These are phyloP conservation scores for Coregonus clupeaformis DNA, from an alignment of 2,113 vertebrate species.

Conservation along the genomic window DNA sequence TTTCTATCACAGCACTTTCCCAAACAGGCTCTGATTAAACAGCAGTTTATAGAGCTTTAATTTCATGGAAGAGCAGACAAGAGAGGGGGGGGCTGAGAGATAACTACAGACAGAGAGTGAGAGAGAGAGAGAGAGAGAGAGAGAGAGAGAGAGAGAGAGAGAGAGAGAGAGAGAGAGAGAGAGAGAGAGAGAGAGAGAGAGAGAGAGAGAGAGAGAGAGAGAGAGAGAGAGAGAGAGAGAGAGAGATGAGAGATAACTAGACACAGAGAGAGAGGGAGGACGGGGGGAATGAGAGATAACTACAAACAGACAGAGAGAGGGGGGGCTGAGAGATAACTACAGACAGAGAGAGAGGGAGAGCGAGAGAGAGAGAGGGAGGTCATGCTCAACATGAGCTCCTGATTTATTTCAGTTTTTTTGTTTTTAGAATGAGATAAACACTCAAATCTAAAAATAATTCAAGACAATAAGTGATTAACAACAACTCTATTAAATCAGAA, in stretches of 20 bases:
- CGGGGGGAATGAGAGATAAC: not conserved
- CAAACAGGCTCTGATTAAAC: conserved; percentile 73
- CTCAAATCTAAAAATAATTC: too few relatives aligned
- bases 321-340: not conserved
- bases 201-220: not conserved
- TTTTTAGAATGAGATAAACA: too few relatives aligned
- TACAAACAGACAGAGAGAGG: too few relatives aligned
- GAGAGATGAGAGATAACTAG: too few relatives aligned
- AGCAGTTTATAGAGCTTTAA: conserved; percentile 75
- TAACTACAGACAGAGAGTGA: not conserved
- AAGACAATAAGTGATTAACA: too few relatives aligned
- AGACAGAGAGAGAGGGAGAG: not conserved
- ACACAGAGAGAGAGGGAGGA: not conserved
- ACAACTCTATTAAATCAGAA: too few relatives aligned
- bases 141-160: not conserved
- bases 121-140: not conserved
- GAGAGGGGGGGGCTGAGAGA: not conserved
- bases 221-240: not conserved
- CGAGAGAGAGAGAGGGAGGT: not conserved
- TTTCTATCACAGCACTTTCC: conserved; percentile 71
- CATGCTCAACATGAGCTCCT: too few relatives aligned
- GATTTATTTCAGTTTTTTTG: too few relatives aligned
- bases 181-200: too few relatives aligned
- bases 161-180: not conserved
- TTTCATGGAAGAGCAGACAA: conserved; percentile 79